Evolutionary conservation across 2,797 vertebrate species (phyloP), one percentile per base, ranked within the genome.

Genomic region (Remorina albescens): DNA sequence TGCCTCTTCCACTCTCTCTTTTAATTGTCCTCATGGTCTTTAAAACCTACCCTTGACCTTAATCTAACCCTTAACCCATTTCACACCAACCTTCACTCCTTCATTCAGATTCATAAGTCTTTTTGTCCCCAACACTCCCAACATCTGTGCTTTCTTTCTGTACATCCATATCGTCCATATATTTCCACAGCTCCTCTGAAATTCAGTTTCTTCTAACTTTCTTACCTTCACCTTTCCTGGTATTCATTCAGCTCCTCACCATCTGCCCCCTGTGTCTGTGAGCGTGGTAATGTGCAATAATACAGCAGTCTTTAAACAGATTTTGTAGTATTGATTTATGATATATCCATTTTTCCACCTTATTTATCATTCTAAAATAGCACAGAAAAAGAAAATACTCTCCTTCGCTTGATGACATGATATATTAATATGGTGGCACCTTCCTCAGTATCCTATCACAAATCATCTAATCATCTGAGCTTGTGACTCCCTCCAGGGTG

Each of bases 391-490:
- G 3, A 50, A 16, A 0, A n/a, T 56, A 9, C n/a, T 57, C 28
- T 55, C 25, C 13, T 63, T 37, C 55, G 2, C 1, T 21, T 39
- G 23, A 19, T 34, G 6, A 61, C 28, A 16, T 25, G 18, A 65
- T 59, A 26, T 30, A 28, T 46, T 25, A 67, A 65, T 23, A 36
- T 53, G 11, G 6, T 7, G 1, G 21, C 5, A 12, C 26, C 16
- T 63, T 30, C 37, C 16, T 60, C 28, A 49, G 57, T 42, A 39
- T 49, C 73, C 54, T 72, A 68, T 76, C 73, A 84, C 71, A 79
- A 64, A 77, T 81, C 67, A 76, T 69, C 67, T 73, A 59, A 82
- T 76, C 82, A 78, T 58, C 76, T 74, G 72, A 76, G 36, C 13
- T 8, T 23, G 18, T 74, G 68, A 32, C 13, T 56, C 34, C 34